A percentile compares a stretch with the other conserved stretches of the same genome.
phyloP scores from a whole-genome alignment of 92 coral and sea anemone genomes.

The Isaurus tuberculatus region DNA sequence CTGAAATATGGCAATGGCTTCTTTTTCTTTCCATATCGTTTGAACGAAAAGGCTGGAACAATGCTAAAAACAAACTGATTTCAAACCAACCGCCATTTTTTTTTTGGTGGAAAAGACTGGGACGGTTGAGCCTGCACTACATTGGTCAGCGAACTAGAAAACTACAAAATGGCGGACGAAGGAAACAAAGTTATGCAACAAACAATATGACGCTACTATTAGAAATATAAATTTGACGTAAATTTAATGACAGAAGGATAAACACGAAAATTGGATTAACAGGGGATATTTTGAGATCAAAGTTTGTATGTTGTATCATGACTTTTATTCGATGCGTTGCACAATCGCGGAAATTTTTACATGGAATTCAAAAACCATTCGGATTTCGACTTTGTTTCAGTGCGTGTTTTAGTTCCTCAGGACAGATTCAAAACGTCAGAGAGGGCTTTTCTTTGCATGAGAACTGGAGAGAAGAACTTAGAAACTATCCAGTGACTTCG shows the following conservation, averaged over 20 bases:
- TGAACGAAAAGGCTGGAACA: not conserved
- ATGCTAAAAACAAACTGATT: not conserved
- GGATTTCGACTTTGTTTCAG: not conserved
- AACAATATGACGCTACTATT: not conserved
- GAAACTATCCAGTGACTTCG: conserved; percentile 23
- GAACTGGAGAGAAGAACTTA: conserved; percentile 46
- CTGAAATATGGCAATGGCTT: conserved; percentile 19
- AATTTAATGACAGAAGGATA: not conserved
- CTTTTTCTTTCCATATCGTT: conserved; percentile 38
- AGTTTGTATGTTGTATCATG: not conserved
- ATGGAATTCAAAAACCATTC: not conserved
- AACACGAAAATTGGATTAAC: not conserved
- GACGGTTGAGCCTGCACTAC: conserved; percentile 24
- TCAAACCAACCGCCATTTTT: conserved; percentile 46
- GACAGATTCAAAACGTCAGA: not conserved
- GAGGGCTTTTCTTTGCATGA: conserved; percentile 32
- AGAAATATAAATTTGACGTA: conserved; percentile 1
- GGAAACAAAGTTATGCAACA: conserved; percentile 1
- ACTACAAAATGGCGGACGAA: conserved; percentile 24
- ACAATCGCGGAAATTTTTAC: not conserved
- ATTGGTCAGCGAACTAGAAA: not conserved
- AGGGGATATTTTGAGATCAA: not conserved
- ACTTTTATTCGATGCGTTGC: not conserved
- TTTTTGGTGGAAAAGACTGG: conserved; percentile 9
- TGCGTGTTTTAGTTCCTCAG: conserved; percentile 2